Base-by-base conservation (phyloP, 2,113 vertebrate species). In the Nansenia antarctica region DNA sequence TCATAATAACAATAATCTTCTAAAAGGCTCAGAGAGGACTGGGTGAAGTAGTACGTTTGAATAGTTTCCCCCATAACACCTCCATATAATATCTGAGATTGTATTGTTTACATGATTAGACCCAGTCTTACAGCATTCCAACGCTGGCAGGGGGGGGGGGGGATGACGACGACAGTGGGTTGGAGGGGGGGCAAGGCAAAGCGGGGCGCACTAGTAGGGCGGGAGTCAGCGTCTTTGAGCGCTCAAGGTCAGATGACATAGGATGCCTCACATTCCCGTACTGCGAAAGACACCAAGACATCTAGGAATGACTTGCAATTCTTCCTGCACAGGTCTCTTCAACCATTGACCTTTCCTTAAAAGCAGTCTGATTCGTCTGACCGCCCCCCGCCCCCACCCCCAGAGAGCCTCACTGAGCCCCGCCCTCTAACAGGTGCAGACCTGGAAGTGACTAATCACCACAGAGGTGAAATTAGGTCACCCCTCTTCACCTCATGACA, bases 21-120 rank as follows among this genome's bases (percentile, higher is more conserved):
- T 69, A 82, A 77, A 81, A 84, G 85, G 81, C 81, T 87, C 82
- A 74, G 69, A 79, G 69, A 63, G 70, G 67, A 30, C 27, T 32
- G 74, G 74, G 69, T 60, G 63, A 81, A 83, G 74, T 72, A 70
- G 68, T 70, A 69, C 71, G 79, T 72, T 77, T 57, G 59, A 81
- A 71, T 71, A 62, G 60, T 72, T 42, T 58, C 76, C 73, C 60
- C 73, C 72, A 59, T 71, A 82, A 86, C 57, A 79, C 42, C 67
- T 83, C 62, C 76, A 82, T 70, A 78, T 69, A 71, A 74, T 66
- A 78, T 67, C 29, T 32, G 29, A 58, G 12, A 58, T 30, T 30
- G 78, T 74, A 60, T 70, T 49, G 27, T 64, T 64, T 30, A 47
- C 15, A 64, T 18, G 1, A 11, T 42, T 26, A 47, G 14, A 47